Evolutionary conservation across 2,797 vertebrate species (phyloP).

Genomic region (Pantherophis alleghaniensis): DNA sequence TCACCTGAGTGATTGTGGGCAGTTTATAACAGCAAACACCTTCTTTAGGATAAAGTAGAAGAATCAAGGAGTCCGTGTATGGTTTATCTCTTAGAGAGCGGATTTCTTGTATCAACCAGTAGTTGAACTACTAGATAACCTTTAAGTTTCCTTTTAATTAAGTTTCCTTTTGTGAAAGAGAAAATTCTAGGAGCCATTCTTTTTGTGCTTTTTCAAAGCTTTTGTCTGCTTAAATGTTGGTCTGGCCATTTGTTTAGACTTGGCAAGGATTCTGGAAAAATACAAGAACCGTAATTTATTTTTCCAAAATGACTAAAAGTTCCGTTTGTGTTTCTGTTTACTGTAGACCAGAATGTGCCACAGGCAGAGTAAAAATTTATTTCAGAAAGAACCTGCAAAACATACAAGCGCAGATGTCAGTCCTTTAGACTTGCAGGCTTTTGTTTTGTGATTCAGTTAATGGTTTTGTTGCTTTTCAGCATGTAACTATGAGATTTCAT

Average conservation of each 20-base stretch:
- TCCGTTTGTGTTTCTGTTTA: neutral
- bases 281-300: neutral
- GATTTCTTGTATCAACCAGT: neutral
- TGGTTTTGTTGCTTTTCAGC: neutral
- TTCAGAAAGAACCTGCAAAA: slow-evolving; percentile 2
- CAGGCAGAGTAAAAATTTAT: neutral
- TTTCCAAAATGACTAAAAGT: slow-evolving; percentile 19
- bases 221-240: neutral
- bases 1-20: neutral
- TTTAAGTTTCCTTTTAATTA: neutral
- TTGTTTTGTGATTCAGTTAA: neutral
- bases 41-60: neutral
- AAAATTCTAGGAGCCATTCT: neutral
- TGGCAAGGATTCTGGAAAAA: slow-evolving; percentile 23
- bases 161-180: too few relatives aligned
- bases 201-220: neutral
- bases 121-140: neutral
- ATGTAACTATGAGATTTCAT: neutral
- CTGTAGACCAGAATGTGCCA: neutral
- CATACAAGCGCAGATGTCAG: neutral
- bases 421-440: neutral
- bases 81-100: neutral
- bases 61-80: neutral
- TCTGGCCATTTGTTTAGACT: neutral
- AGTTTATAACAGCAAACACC: neutral